Percentiles rank a stretch among this genome's conserved stretches.
Conservation (phyloP, 2,888 invertebrate species). For the Ernsta delagoae region DNA sequence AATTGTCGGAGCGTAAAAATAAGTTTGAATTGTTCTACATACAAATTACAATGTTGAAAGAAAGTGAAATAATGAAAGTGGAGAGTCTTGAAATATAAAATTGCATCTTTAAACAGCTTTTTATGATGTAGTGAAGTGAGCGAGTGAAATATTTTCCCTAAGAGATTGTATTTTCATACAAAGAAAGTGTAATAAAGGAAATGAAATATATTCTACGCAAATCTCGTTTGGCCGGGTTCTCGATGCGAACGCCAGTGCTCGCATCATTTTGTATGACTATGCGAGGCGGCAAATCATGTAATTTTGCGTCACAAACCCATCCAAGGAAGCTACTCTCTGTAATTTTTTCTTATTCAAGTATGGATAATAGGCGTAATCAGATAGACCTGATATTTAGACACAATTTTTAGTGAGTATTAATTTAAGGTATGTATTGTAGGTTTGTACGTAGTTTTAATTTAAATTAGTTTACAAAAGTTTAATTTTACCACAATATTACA, state of each 20-base stretch:
- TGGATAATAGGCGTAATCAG: constrained; percentile 15
- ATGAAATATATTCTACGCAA: constrained; percentile 14
- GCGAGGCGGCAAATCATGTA: constrained; percentile 21
- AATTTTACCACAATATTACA: too few relatives aligned
- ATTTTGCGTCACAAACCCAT: constrained; percentile 16
- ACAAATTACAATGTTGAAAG: constrained; percentile 3
- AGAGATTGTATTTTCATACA: constrained; percentile 10
- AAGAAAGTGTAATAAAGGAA: constrained; percentile 9
- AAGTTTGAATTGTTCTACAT: constrained; percentile 20
- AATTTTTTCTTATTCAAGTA: constrained; percentile 7
- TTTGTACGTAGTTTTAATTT: too few relatives aligned
- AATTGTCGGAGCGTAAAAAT: constrained; percentile 38
- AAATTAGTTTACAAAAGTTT: too few relatives aligned
- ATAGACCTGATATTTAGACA: background rate
- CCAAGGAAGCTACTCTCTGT: constrained; percentile 9
- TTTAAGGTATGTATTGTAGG: too few relatives aligned
- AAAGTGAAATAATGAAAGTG: constrained; percentile 2
- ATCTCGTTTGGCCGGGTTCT: constrained; percentile 12
- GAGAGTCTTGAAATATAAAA: constrained; percentile 1
- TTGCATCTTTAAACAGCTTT: background rate
- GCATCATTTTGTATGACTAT: background rate
- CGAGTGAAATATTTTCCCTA: constrained; percentile 1
- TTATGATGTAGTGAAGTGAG: background rate
- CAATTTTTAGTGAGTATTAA: background rate
- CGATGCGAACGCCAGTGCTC: background rate